Conservation (phyloP, 1,140 invertebrate genomes). For the Daktulosphaira vitifoliae region DNA sequence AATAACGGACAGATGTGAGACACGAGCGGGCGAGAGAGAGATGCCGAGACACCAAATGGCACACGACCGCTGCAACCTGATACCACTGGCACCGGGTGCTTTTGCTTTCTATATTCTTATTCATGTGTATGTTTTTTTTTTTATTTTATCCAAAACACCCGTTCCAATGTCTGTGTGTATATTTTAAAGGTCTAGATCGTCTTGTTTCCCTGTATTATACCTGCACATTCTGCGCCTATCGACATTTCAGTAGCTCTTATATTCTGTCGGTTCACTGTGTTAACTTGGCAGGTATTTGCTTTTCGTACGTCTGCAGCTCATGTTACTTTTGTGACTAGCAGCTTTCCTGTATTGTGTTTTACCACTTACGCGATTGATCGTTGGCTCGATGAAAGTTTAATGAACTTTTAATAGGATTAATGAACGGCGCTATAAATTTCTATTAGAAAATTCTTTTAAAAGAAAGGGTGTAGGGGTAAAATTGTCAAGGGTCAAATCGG, state of each 20-base stretch:
- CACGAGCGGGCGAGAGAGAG: not conserved
- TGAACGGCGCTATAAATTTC: too few relatives aligned
- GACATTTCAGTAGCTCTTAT: too few relatives aligned
- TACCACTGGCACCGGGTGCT: slow-evolving; percentile 30
- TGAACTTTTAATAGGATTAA: too few relatives aligned
- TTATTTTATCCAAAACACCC: slow-evolving; percentile 27
- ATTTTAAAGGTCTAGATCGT: slow-evolving; percentile 28
- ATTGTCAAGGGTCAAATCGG: not conserved
- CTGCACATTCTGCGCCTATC: not conserved
- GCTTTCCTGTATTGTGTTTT: too few relatives aligned
- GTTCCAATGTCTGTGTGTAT: not conserved
- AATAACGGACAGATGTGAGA: slow-evolving; percentile 20
- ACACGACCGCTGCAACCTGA: slow-evolving; percentile 33
- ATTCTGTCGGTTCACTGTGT: too few relatives aligned
- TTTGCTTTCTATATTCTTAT: slow-evolving; percentile 24
- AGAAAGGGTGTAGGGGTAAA: not conserved
- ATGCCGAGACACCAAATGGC: slow-evolving; percentile 28
- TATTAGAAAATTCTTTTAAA: too few relatives aligned
- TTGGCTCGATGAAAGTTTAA: too few relatives aligned
- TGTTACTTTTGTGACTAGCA: too few relatives aligned
- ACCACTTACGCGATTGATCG: too few relatives aligned
- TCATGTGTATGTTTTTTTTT: not conserved
- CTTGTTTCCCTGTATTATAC: slow-evolving; percentile 1
- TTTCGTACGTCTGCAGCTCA: too few relatives aligned
- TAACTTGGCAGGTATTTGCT: too few relatives aligned